Percentiles rank a stretch among this genome's conserved stretches.
Conservation (phyloP, 2,888 invertebrate genomes). For the Cheilosia variabilis region DNA sequence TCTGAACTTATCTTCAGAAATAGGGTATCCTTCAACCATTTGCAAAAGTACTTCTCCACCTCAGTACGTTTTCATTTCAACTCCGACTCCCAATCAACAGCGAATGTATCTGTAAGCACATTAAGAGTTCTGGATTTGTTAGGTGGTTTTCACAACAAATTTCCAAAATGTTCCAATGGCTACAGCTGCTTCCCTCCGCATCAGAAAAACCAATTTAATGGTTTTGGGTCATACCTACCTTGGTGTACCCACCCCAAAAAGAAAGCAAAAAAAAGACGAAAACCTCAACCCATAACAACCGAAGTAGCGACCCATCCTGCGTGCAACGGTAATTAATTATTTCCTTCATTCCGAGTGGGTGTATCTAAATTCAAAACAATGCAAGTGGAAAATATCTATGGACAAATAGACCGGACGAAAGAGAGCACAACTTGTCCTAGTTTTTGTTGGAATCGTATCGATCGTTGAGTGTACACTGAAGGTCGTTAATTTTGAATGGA, state of each 20-base stretch:
- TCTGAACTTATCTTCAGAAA: neutral
- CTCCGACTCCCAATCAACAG: neutral
- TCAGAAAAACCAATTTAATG: constrained; percentile 32
- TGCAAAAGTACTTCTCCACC: neutral
- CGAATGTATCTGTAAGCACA: neutral
- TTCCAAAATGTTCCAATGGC: constrained; percentile 26
- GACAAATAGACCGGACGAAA: neutral
- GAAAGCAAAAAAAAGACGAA: neutral
- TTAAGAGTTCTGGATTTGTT: constrained; percentile 54
- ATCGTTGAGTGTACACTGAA: constrained; percentile 35
- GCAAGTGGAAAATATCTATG: constrained; percentile 25
- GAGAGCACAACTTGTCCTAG: constrained; percentile 43
- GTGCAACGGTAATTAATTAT: constrained; percentile 62
- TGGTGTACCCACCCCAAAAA: neutral
- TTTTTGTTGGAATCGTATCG: constrained; percentile 22
- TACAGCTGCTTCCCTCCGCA: neutral
- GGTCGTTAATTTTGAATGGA: constrained; percentile 69
- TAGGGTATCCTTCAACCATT: neutral
- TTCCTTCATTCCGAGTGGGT: constrained; percentile 43
- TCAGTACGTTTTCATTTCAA: neutral
- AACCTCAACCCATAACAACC: constrained; percentile 6
- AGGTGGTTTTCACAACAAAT: constrained; percentile 41
- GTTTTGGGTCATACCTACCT: constrained; percentile 28
- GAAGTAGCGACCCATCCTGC: constrained; percentile 26
- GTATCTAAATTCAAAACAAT: constrained; percentile 43